These are phyloP conservation scores for Fregata magnificens DNA, from an alignment of 2,113 vertebrate genomes.

Conservation along the genomic window DNA sequence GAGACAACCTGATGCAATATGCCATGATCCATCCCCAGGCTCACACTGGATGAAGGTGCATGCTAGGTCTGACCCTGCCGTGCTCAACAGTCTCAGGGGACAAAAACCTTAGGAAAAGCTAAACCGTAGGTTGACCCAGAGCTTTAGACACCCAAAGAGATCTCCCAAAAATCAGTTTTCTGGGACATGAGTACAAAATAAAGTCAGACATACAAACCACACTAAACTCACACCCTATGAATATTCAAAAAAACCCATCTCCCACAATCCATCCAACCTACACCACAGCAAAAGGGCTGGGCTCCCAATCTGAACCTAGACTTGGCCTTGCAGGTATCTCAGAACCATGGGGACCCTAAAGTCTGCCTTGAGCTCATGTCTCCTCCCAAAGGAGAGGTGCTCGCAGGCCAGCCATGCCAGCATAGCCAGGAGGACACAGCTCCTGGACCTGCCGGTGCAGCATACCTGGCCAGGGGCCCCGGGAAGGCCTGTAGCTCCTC, in stretches of 20 bases:
- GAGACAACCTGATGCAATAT: not conserved
- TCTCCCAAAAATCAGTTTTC: not conserved
- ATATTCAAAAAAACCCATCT: not conserved
- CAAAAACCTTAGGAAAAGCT: not conserved
- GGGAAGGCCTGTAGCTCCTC: constrained; percentile 85
- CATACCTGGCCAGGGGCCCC: constrained; percentile 86
- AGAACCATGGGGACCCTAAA: accelerated
- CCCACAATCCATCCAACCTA: not conserved
- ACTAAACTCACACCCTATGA: not conserved
- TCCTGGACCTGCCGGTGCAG: not conserved
- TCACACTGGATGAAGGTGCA: not conserved
- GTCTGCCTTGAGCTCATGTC: not conserved
- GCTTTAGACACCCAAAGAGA: not conserved
- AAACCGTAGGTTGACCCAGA: not conserved
- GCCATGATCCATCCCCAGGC: not conserved
- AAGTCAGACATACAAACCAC: not conserved
- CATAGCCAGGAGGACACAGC: not conserved
- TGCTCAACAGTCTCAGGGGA: not conserved
- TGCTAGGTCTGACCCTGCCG: not conserved
- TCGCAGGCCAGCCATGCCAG: not conserved
- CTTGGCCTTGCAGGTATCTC: not conserved
- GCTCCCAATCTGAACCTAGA: not conserved
- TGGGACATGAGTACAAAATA: not conserved
- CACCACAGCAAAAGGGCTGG: not conserved
- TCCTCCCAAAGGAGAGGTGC: not conserved